A percentile compares a stretch with the other conserved stretches of the same genome.
These are phyloP conservation scores for Bembecia ichneumoniformis DNA, from an alignment of 2,888 invertebrate species.

Conservation along the genomic window DNA sequence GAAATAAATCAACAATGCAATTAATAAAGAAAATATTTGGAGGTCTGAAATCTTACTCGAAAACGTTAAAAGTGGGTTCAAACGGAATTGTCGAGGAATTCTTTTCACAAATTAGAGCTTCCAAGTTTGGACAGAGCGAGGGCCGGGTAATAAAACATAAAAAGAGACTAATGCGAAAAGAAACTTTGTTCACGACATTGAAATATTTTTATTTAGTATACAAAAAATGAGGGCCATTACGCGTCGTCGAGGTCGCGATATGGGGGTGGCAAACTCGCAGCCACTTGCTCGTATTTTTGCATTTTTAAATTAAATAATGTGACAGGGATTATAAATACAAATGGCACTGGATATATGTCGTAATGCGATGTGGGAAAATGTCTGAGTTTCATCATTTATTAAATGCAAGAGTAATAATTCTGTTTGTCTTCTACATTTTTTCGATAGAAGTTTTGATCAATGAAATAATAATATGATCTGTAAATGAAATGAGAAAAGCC, in stretches of 20 bases:
- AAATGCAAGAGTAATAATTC: no score
- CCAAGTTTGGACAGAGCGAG: neutral
- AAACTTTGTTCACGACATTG: slow-evolving; percentile 17
- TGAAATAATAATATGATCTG: no score
- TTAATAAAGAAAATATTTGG: no score
- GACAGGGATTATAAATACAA: neutral
- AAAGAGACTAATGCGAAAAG: slow-evolving; percentile 20
- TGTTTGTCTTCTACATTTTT: no score
- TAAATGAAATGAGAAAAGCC: no score
- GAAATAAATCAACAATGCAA: no score
- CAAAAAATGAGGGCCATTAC: slow-evolving; percentile 30
- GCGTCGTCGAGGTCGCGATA: slow-evolving; percentile 3
- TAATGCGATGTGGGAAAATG: no score
- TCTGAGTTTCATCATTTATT: no score
- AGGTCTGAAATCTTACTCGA: no score
- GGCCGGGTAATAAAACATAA: slow-evolving; percentile 21
- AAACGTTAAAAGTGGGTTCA: no score
- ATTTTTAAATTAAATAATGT: slow-evolving; percentile 13
- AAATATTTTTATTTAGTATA: slow-evolving; percentile 26
- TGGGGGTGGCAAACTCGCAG: slow-evolving; percentile 7
- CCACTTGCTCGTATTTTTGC: slow-evolving; percentile 6
- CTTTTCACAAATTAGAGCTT: neutral
- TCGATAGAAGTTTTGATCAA: no score
- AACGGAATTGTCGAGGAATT: neutral
- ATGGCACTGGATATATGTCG: neutral